Percentiles rank a stretch among this genome's conserved stretches.
Conservation (phyloP, 2,113 vertebrate genomes). For the Ellobius talpinus region DNA sequence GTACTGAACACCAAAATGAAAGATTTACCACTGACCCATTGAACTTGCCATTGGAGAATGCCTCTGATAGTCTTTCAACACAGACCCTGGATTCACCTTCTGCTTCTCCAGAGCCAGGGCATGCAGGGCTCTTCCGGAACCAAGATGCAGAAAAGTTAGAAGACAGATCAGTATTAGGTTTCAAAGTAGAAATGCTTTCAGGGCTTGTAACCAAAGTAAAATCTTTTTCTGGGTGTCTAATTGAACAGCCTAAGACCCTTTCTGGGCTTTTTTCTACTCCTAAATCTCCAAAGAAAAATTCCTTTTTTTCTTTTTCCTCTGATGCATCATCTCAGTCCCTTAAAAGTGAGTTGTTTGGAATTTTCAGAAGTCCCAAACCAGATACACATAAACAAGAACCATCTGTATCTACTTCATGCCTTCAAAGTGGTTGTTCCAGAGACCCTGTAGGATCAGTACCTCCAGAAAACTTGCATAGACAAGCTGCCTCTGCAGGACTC, state of each 20-base stretch:
- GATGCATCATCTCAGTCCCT: slow-evolving; percentile 86
- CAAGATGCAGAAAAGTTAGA: slow-evolving; percentile 82
- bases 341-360: slow-evolving; percentile 91
- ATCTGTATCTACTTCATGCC: slow-evolving; percentile 63
- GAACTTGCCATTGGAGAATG: slow-evolving; percentile 62
- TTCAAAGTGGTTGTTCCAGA: slow-evolving; percentile 70
- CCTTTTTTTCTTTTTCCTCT: slow-evolving; percentile 88
- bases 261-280: slow-evolving; percentile 91
- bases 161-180: slow-evolving; percentile 88
- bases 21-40: slow-evolving; percentile 58
- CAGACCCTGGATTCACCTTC: slow-evolving; percentile 29
- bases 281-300: slow-evolving; percentile 88
- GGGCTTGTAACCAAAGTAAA: slow-evolving; percentile 94
- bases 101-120: slow-evolving; percentile 54
- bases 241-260: slow-evolving; percentile 88
- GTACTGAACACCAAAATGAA: slow-evolving; percentile 59
- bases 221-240: slow-evolving; percentile 87
- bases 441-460: not conserved
- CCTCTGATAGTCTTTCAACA: slow-evolving; percentile 38
- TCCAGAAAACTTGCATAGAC: slow-evolving; percentile 47
- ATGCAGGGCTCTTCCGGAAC: slow-evolving; percentile 59
- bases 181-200: slow-evolving; percentile 92
- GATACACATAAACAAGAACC: slow-evolving; percentile 82
- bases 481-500: not conserved
- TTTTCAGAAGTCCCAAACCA: slow-evolving; percentile 88